Evolutionary conservation across 2,113 vertebrate genomes (phyloP).

Genomic region (Plotosus lineatus): DNA sequence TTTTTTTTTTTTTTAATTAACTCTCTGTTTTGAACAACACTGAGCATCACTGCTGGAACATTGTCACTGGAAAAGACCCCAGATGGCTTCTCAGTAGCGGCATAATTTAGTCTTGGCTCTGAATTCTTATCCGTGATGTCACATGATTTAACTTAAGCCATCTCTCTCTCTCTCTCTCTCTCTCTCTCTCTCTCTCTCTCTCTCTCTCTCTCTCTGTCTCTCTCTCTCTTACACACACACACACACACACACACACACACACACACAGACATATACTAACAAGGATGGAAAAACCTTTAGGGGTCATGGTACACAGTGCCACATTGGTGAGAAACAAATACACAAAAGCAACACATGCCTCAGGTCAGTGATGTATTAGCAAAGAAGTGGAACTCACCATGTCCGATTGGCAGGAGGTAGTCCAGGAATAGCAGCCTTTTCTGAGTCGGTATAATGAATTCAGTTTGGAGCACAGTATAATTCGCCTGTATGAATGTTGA

Average conservation of each 20-base stretch:
- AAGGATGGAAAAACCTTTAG: neutral
- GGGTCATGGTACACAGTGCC: neutral
- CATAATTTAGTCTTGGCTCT: constrained; percentile 11
- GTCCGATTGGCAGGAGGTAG: neutral
- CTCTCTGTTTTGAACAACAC: constrained; percentile 2
- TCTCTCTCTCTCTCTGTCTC: constrained; percentile 8
- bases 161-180: constrained; percentile 4
- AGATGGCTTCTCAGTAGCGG: constrained; percentile 15
- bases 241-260: constrained; percentile 13
- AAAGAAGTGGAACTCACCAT: constrained; percentile 3
- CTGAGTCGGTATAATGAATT: neutral
- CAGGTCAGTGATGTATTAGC: neutral
- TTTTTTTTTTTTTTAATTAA: neutral
- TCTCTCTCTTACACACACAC: neutral
- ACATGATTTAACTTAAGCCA: constrained; percentile 37
- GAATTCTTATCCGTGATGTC: constrained; percentile 22
- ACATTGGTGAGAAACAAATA: neutral
- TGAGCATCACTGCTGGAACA: neutral
- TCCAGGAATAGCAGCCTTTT: neutral
- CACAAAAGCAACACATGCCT: neutral
- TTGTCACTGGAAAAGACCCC: constrained; percentile 17
- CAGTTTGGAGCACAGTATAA: neutral
- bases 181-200: constrained; percentile 7
- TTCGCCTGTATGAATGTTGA: neutral
- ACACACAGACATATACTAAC: neutral